Percentiles rank a stretch among this genome's conserved stretches.
These are phyloP conservation scores for Hypena proboscidalis DNA, from an alignment of 2,888 invertebrate species.

Conservation along the genomic window DNA sequence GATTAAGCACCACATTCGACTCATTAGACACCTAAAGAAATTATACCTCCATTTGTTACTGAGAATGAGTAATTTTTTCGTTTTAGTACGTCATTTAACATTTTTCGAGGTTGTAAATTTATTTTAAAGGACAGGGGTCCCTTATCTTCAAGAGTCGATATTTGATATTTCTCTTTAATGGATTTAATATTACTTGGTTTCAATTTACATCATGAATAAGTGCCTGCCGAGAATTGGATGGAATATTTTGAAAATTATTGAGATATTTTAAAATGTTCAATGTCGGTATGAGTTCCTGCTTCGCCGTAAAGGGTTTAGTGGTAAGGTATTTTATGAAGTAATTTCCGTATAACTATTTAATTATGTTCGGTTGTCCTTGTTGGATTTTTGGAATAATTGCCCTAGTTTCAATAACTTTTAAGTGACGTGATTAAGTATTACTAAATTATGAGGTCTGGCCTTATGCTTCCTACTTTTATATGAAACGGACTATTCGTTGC, in stretches of 20 bases:
- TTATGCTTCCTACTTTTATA: too few relatives aligned
- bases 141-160: conserved; percentile 53
- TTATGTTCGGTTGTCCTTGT: conserved; percentile 12
- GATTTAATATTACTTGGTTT: conserved; percentile 66
- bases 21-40: conserved; percentile 46
- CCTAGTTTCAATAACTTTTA: conserved; percentile 6
- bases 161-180: conserved; percentile 71
- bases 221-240: conserved; percentile 50
- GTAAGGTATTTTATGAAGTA: conserved; percentile 12
- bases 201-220: conserved; percentile 65
- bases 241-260: conserved; percentile 35
- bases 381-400: conserved; percentile 5
- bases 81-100: conserved; percentile 40
- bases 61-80: conserved; percentile 43
- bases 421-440: neutral
- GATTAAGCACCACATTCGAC: conserved; percentile 60
- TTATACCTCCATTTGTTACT: conserved; percentile 44
- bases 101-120: conserved; percentile 60
- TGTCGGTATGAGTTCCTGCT: conserved; percentile 19
- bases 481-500: conserved; percentile 7
- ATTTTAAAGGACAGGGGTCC: conserved; percentile 57
- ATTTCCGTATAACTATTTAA: conserved; percentile 12
- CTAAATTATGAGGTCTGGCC: neutral
- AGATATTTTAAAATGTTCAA: conserved; percentile 23
- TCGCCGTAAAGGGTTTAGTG: conserved; percentile 7